Base-by-base conservation (phyloP, 2,888 invertebrate species). In the Drosophila seclusa region DNA sequence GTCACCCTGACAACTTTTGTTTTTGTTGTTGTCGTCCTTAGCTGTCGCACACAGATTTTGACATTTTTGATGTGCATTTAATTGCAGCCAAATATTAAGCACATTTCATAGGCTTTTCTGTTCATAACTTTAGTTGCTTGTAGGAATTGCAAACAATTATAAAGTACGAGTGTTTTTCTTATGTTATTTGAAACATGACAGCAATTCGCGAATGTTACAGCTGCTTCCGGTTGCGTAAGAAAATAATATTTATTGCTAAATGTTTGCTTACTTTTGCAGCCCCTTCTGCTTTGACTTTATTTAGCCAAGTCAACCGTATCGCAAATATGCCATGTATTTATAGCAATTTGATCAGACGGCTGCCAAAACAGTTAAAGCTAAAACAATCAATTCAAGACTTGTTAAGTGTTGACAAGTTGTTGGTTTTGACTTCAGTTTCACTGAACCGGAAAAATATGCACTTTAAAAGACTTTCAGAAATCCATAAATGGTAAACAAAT, bases 51-150 rank as follows among this genome's bases (percentile, higher is more conserved):
- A 57, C 60, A 49, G 27, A 50, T 54, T 85, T 72, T 85, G 83
- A 71, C 81, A 76, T 59, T 83, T 59, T 76, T 89, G 87, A 80
- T 87, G 85, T 82, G 80, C 80, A 89, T 75, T 89, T 89, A 82
- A 87, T 84, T 89, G 89, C 80, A 81, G 65, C 68, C 49, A 72
- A 67, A 81, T 68, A 54, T 70, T 64, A 45, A 62, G 55, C 49
- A 34, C n/a, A 24, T 53, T 57, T 55, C 34, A 57, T 63, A 21
- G 40, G 50, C 21, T 54, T 38, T 38, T 48, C 36, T 38, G 2
- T 32, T 27, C 29, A 48, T 38, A 54, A 5, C 29, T 61, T 29
- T 53, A 55, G 42, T n/a, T 73, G 73, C 62, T 67, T 42, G 21
- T 32, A 42, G 4, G 7, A 27, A 24, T 57, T 63, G 36, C 40